A percentile compares a stretch with the other conserved stretches of the same genome.
Conservation (phyloP, 1,140 invertebrate species). For the Papilio dardanus region DNA sequence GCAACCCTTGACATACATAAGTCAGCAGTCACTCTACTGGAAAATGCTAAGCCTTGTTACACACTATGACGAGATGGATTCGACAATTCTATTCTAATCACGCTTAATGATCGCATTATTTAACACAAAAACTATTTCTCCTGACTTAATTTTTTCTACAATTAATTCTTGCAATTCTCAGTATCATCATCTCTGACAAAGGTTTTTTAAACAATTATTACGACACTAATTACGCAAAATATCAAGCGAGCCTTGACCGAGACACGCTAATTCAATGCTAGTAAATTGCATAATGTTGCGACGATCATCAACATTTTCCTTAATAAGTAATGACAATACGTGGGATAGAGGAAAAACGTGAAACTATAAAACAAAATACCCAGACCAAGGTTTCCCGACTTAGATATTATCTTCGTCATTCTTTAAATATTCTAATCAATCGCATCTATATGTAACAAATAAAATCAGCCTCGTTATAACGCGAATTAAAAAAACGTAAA, state of each 20-base stretch:
- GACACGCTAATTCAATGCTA: constrained; percentile 25
- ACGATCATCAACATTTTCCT: constrained; percentile 29
- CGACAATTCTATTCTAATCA: constrained; percentile 1
- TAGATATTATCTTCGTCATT: neutral
- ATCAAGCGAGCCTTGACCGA: constrained; percentile 21
- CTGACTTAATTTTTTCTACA: neutral
- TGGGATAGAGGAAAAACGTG: constrained; percentile 17
- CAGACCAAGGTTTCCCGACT: neutral
- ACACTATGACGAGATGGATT: constrained; percentile 36
- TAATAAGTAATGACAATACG: constrained; percentile 6
- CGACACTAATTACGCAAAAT: constrained; percentile 22
- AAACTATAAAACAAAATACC: constrained; percentile 18
- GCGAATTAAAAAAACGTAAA: neutral
- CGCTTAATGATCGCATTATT: constrained; percentile 16
- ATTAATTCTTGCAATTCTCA: neutral
- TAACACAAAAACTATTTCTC: neutral
- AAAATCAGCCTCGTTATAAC: neutral
- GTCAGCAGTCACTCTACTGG: constrained; percentile 68
- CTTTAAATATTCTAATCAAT: neutral
- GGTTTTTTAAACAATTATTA: constrained; percentile 17
- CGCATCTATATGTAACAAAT: neutral
- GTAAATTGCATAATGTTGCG: constrained; percentile 17
- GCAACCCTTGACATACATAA: constrained; percentile 77
- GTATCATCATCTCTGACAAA: neutral
- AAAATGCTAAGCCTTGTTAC: constrained; percentile 71